Percentiles rank a stretch among this genome's conserved stretches.
These are phyloP conservation scores for Lochmaea capreae DNA, from an alignment of 2,888 invertebrate genomes.

Conservation along the genomic window DNA sequence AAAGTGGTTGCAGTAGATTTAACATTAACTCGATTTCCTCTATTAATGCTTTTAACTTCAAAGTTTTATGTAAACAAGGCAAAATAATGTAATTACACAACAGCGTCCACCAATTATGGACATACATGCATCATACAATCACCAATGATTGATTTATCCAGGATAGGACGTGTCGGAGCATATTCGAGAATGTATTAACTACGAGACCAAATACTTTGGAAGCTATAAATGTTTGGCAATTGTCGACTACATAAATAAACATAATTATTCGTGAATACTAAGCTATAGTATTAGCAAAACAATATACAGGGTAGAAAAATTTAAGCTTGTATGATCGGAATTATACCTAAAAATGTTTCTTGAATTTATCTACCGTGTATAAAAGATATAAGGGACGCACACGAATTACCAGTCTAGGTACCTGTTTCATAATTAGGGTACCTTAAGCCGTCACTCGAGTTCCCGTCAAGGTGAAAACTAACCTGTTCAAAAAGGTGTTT, in stretches of 20 bases:
- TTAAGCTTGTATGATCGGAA: too few species aligned
- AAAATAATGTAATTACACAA: conserved; percentile 2
- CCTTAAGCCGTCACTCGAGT: too few species aligned
- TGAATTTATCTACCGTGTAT: too few species aligned
- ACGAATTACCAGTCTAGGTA: too few species aligned
- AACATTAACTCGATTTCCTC: conserved; percentile 4
- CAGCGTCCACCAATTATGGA: conserved; percentile 1
- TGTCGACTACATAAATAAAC: neutral
- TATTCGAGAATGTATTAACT: neutral
- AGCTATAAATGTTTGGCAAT: neutral
- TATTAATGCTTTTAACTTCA: neutral
- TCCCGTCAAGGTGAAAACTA: too few species aligned
- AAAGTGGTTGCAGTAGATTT: conserved; percentile 5
- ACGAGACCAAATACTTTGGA: neutral
- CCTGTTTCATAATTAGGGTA: too few species aligned
- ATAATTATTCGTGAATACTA: too few species aligned
- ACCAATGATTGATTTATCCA: conserved; percentile 4
- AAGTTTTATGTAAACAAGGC: conserved; percentile 1
- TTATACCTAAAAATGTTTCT: too few species aligned
- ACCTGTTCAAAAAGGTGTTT: too few species aligned
- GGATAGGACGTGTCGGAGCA: neutral
- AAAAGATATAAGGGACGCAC: too few species aligned
- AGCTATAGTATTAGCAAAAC: too few species aligned
- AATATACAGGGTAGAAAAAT: too few species aligned
- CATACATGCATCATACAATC: neutral